Evolutionary conservation across 2,113 vertebrate genomes (phyloP).

Genomic region (Bubalus kerabau): DNA sequence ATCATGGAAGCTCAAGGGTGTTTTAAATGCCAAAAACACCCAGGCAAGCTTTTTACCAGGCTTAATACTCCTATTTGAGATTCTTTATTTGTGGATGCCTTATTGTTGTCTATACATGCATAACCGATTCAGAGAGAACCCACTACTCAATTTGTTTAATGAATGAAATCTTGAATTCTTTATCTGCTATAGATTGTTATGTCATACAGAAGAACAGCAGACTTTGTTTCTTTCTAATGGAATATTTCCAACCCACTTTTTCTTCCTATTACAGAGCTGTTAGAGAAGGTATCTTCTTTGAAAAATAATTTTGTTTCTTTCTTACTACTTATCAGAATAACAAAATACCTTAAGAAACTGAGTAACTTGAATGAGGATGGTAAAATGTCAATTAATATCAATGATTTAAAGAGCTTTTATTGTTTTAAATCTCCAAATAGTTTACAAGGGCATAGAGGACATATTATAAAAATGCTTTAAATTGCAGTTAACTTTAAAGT

Average conservation of each 20-base stretch:
- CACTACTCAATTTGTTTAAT: not conserved
- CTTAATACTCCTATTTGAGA: slow-evolving; percentile 25
- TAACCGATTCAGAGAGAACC: slow-evolving; percentile 15
- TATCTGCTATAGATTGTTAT: not conserved
- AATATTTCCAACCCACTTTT: not conserved
- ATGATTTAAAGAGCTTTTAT: slow-evolving; percentile 11
- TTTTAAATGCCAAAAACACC: not conserved
- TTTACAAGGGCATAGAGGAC: slow-evolving; percentile 23
- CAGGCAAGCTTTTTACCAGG: not conserved
- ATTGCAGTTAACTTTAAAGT: slow-evolving; percentile 45
- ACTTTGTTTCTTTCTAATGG: not conserved
- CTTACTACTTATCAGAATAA: not conserved
- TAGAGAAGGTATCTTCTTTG: slow-evolving; percentile 6
- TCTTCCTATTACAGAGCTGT: not conserved
- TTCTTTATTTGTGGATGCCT: not conserved
- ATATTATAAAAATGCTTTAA: not conserved
- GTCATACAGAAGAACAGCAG: not conserved
- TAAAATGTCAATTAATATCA: not conserved
- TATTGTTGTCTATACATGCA: not conserved
- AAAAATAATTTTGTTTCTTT: slow-evolving; percentile 4
- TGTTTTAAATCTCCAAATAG: slow-evolving; percentile 32
- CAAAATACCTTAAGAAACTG: slow-evolving; percentile 2
- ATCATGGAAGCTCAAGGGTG: not conserved
- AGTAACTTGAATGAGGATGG: slow-evolving; percentile 25
- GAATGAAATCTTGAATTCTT: slow-evolving; percentile 12